phyloP scores from a whole-genome alignment of 1,140 invertebrate genomes.

The Asobara japonica region DNA sequence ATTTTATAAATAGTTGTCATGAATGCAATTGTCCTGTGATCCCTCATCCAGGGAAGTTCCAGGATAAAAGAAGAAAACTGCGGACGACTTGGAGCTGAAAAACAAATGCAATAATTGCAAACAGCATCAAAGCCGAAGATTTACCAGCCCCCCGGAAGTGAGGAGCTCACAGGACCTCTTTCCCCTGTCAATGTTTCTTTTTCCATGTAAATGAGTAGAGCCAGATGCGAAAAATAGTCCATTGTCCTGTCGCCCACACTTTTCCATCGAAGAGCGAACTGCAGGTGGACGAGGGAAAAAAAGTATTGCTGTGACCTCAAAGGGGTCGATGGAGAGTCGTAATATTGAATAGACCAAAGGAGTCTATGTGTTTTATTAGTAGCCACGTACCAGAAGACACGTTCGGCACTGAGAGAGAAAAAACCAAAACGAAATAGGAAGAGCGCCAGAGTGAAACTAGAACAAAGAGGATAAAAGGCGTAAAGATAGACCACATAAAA shows the following conservation, averaged over 20 bases:
- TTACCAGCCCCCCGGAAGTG: too few species aligned
- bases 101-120: too few species aligned
- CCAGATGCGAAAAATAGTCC: not conserved
- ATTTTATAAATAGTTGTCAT: too few species aligned
- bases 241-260: not conserved
- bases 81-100: too few species aligned
- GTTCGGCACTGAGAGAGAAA: not conserved
- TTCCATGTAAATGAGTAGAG: not conserved
- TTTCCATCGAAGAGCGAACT: not conserved
- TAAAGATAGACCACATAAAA: constrained; percentile 8
- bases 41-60: too few species aligned
- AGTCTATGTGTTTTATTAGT: constrained; percentile 1
- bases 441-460: not conserved
- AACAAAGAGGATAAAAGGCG: not conserved
- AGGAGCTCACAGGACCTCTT: too few species aligned
- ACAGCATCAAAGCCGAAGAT: too few species aligned
- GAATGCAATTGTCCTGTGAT: too few species aligned
- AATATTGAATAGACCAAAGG: constrained; percentile 14
- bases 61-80: too few species aligned
- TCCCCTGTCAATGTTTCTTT: not conserved
- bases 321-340: constrained; percentile 6
- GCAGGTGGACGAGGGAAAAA: not conserved
- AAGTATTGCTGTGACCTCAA: not conserved
- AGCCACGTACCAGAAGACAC: not conserved
- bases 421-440: not conserved